phyloP scores from a whole-genome alignment of 2,797 vertebrate species.

The Odontamblyopus lacepedii region DNA sequence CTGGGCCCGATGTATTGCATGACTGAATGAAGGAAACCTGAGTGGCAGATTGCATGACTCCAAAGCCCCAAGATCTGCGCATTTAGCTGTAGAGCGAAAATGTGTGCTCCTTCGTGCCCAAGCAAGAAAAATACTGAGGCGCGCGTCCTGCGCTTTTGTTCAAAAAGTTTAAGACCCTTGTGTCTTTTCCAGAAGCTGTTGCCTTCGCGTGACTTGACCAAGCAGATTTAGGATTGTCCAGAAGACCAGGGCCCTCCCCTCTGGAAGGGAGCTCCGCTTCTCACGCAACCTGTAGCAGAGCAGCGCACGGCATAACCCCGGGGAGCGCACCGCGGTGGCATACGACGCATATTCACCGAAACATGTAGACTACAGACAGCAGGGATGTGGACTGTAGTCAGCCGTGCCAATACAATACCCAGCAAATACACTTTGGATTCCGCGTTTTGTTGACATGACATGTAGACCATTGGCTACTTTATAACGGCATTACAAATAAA shows the following conservation, averaged over 20 bases:
- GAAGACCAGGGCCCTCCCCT: slow-evolving; percentile 76
- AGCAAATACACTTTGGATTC: not conserved
- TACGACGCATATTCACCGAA: not conserved
- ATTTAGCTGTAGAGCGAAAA: slow-evolving; percentile 67
- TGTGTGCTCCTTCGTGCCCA: slow-evolving; percentile 75
- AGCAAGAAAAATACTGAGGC: slow-evolving; percentile 37
- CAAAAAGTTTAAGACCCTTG: slow-evolving; percentile 76
- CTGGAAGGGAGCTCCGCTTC: slow-evolving; percentile 69
- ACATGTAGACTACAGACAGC: not conserved
- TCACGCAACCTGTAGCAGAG: slow-evolving; percentile 74
- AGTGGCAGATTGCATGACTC: slow-evolving; percentile 78
- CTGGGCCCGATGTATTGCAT: slow-evolving; percentile 60
- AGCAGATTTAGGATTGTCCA: slow-evolving; percentile 82
- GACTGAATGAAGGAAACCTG: slow-evolving; percentile 65
- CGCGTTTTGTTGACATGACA: not conserved
- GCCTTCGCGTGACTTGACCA: slow-evolving; percentile 84
- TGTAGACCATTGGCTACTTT: no score
- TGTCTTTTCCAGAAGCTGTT: slow-evolving; percentile 77
- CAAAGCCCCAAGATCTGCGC: slow-evolving; percentile 72
- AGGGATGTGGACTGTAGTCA: not conserved
- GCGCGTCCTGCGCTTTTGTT: slow-evolving; percentile 72
- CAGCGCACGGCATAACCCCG: slow-evolving; percentile 54
- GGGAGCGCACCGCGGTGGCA: slow-evolving; percentile 36
- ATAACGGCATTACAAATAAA: no score
- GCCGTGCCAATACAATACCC: not conserved